Evolutionary conservation across 2,113 vertebrate genomes (phyloP), one percentile per base, ranked within the genome.

Genomic region (Castor canadensis): DNA sequence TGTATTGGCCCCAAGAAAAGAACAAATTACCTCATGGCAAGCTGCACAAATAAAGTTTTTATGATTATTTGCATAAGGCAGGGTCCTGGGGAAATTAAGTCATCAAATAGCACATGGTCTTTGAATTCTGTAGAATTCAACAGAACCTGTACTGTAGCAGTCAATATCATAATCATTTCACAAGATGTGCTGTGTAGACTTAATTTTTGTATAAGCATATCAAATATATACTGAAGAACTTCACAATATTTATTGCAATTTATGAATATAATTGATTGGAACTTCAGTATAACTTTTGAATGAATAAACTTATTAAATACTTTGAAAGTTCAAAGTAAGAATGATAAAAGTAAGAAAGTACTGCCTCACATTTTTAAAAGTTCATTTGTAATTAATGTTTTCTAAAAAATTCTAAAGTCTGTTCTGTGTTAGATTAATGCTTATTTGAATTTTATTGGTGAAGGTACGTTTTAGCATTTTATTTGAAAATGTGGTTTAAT

Each of bases 11-110:
- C 82, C 54, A 80, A 94, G 56, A 80, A 83, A 95, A 95, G 89
- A 73, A 96, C 91, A 94, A 93, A 96, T 96, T 97, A 96, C 97
- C 77, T 97, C 97, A 97, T 93, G 58, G 77, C 93, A 97, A 97
- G 91, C 94, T 97, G 95, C 95, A 95, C 86, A 97, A 97, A 95
- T 97, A 97, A 94, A 95, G 69, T 26, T 83, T 95, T 97, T 95
- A 92, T 2, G 94, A 79, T 58, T 91, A 96, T 96, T 96, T 96
- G 96, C 94, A 94, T 95, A 93, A 96, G 76, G 72, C 95, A 84
- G 26, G 85, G 77, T 72, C 87, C 85, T 82, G 88, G 88, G 92
- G n/a, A 96, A 96, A 89, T 97, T 97, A 97, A 97, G 93, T 97
- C 93, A 96, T 94, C 82, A 94, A 86, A 93, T 24, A 87, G 60